Evolutionary conservation across 1,140 invertebrate genomes (phyloP).

Genomic region (Drusus annulatus): DNA sequence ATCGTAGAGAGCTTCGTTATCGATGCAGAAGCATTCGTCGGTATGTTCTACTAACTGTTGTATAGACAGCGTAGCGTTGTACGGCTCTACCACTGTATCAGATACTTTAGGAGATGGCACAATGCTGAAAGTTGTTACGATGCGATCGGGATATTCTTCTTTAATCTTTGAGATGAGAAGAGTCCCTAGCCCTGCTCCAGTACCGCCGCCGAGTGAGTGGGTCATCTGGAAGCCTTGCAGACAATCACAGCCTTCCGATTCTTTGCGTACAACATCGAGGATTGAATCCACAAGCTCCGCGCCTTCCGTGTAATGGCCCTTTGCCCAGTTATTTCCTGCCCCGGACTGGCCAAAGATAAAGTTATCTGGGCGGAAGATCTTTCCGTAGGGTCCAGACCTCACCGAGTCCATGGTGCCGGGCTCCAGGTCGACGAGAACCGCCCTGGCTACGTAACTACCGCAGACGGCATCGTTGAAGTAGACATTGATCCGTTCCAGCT

Average conservation of each 20-base stretch:
- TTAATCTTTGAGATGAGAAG: too few relatives aligned
- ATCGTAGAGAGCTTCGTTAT: constrained; percentile 91
- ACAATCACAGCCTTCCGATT: constrained; percentile 23
- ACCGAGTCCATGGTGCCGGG: constrained; percentile 55
- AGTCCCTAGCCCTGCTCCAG: background rate
- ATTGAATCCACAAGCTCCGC: background rate
- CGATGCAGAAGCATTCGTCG: constrained; percentile 75
- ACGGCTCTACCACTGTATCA: too few relatives aligned
- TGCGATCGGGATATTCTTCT: too few relatives aligned
- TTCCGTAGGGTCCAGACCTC: constrained; percentile 9
- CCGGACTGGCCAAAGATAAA: constrained; percentile 28
- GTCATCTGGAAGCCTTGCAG: constrained; percentile 33
- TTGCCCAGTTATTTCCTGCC: too few relatives aligned
- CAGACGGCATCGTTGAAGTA: constrained; percentile 68
- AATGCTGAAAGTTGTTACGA: too few relatives aligned
- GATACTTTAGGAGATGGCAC: too few relatives aligned
- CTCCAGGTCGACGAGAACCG: constrained; percentile 79
- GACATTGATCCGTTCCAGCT: constrained; percentile 86
- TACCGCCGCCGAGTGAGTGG: constrained; percentile 21
- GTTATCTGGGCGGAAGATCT: constrained; percentile 26
- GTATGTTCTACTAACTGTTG: constrained; percentile 88
- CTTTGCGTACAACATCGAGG: constrained; percentile 26
- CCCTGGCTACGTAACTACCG: constrained; percentile 76
- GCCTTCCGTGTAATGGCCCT: too few relatives aligned
- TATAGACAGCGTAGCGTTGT: constrained; percentile 73